Conservation (phyloP, 2,797 vertebrate genomes). For the Allobates femoralis region DNA sequence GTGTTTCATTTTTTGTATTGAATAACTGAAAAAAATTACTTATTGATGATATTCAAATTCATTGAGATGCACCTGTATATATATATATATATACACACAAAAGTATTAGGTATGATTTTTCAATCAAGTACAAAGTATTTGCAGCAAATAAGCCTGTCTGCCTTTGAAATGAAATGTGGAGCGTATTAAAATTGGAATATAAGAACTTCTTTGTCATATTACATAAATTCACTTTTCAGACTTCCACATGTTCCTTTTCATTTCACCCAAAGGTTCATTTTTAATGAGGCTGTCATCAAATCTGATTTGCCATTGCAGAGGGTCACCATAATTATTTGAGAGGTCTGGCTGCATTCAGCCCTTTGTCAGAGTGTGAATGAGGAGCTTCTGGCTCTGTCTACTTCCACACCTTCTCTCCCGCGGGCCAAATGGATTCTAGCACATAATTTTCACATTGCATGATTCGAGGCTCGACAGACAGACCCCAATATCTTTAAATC, state of each 20-base stretch:
- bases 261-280: conserved; percentile 48
- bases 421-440: conserved; percentile 54
- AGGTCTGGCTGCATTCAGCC: conserved; percentile 48
- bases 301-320: conserved; percentile 52
- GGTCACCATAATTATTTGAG: conserved; percentile 46
- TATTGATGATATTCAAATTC: too few species aligned
- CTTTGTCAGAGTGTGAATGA: conserved; percentile 50
- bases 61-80: too few species aligned
- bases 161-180: not conserved
- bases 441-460: conserved; percentile 59
- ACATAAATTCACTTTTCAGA: conserved; percentile 48
- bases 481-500: conserved; percentile 50
- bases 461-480: conserved; percentile 46
- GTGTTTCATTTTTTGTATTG: too few species aligned
- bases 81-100: too few species aligned
- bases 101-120: too few species aligned
- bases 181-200: not conserved
- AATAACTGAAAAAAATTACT: too few species aligned
- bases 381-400: conserved; percentile 6
- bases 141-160: not conserved
- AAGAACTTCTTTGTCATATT: conserved; percentile 15
- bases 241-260: conserved; percentile 40
- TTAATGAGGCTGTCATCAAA: conserved; percentile 50
- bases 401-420: conserved; percentile 38
- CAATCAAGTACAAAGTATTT: not conserved